Percentiles rank a stretch among this genome's conserved stretches.
Evolutionary conservation across 2,888 invertebrate species (phyloP).

Genomic region (Andrena chrysosceles): DNA sequence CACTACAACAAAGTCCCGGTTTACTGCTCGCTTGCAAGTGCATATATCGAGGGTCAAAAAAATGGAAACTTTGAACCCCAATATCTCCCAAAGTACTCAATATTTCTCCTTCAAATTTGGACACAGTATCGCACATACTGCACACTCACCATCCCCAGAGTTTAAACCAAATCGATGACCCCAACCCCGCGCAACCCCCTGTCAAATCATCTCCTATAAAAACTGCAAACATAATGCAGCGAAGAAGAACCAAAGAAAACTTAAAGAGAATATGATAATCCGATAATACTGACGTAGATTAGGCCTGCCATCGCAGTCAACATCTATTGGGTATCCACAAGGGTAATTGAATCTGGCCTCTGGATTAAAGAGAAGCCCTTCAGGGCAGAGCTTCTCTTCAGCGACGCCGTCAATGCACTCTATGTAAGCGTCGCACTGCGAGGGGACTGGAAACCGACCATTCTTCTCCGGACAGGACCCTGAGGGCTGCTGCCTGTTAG

Average conservation of each 20-base stretch:
- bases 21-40: no score
- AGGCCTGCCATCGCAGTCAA: slow-evolving; percentile 90
- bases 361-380: slow-evolving; percentile 92
- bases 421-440: slow-evolving; percentile 91
- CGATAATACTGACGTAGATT: slow-evolving; percentile 82
- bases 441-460: slow-evolving; percentile 89
- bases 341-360: slow-evolving; percentile 90
- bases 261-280: not conserved
- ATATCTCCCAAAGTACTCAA: no score
- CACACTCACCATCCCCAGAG: no score
- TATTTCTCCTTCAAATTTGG: no score
- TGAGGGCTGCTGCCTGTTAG: slow-evolving; percentile 29
- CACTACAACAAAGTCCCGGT: no score
- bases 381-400: slow-evolving; percentile 92
- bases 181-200: no score
- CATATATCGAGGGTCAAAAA: no score
- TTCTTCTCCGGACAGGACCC: slow-evolving; percentile 88
- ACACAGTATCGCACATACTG: no score
- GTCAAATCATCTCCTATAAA: not conserved
- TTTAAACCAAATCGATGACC: no score
- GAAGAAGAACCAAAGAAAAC: not conserved
- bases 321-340: slow-evolving; percentile 94
- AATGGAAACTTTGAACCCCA: no score
- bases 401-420: slow-evolving; percentile 91
- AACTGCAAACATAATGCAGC: not conserved